A percentile compares a stretch with the other conserved stretches of the same genome.
Conservation (phyloP, 2,888 invertebrate species). For the Busseola fusca region DNA sequence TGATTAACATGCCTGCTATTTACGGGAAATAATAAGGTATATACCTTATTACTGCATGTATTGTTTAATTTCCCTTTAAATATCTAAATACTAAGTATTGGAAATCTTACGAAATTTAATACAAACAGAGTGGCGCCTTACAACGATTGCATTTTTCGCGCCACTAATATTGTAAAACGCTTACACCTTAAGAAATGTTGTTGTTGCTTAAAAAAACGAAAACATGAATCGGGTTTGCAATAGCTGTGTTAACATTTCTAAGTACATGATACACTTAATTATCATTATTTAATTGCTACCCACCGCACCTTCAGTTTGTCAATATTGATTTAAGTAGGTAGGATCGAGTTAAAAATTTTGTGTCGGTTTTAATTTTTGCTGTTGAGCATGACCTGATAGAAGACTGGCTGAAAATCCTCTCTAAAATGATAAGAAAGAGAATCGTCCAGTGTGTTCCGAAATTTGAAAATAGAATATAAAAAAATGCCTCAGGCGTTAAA, state of each 20-base stretch:
- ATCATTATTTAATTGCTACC: slow-evolving; percentile 12
- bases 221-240: slow-evolving; percentile 28
- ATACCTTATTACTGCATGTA: neutral
- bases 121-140: slow-evolving; percentile 26
- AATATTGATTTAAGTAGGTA: neutral
- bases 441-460: neutral
- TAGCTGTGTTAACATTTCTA: slow-evolving; percentile 20
- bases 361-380: neutral
- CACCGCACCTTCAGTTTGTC: neutral
- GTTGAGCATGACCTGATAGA: neutral
- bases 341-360: neutral
- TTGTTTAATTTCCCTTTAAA: slow-evolving; percentile 34
- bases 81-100: slow-evolving; percentile 18
- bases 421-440: neutral
- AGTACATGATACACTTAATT: slow-evolving; percentile 15
- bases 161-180: slow-evolving; percentile 33
- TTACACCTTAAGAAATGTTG: slow-evolving; percentile 41
- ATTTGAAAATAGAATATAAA: neutral
- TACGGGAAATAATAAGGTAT: neutral
- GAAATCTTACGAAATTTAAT: slow-evolving; percentile 48
- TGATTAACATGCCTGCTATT: neutral
- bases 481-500: too few relatives aligned
- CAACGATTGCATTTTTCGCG: slow-evolving; percentile 31
- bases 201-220: slow-evolving; percentile 52
- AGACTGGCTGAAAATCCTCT: neutral